Base-by-base conservation (phyloP, 2,113 vertebrate species). In the Sebastes schlegelii region DNA sequence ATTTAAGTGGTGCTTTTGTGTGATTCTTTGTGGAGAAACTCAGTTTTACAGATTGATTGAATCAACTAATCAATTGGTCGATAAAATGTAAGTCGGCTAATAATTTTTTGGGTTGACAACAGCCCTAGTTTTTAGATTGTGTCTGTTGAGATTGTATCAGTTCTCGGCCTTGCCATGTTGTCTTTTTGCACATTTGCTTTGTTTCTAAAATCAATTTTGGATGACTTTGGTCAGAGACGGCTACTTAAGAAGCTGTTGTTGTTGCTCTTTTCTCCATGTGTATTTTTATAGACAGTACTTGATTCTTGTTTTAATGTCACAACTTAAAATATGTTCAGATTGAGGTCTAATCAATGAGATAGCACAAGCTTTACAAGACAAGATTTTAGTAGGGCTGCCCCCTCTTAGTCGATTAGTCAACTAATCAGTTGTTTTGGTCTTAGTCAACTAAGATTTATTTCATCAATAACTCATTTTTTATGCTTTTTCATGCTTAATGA, bases 111-210 rank as follows among this genome's bases (percentile, higher is more conserved):
- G 26, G 26, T 34, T 34, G 26, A 34, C 3, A 3, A 34, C 26
- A 34, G 26, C 26, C 26, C 26, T 34, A 34, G 26, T 34, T 34
- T 34, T 34, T 34, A 34, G 26, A 34, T 34, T 34, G 26, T 34
- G 26, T 34, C 26, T 34, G 26, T 34, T 34, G 3, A 34, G 26
- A 34, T 34, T 34, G 26, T 34, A 34, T 34, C 26, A 34, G 76
- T 85, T 88, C 40, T 57, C 60, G 8, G 62, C 23, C n/a, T 68
- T 58, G 26, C 12, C 58, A 12, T 74, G 26, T 73, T 79, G 72
- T 70, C 8, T 23, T 68, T 72, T 68, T 43, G 4, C 19, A 46
- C 63, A 42, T 82, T 88, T 79, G 8, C 34, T 77, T 76, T 26
- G 26, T 71, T 65, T 79, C 16, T 63, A 43, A 45, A 55, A 11